Base-by-base conservation (phyloP, 2,797 vertebrate genomes). In the Sebastes oblongus region DNA sequence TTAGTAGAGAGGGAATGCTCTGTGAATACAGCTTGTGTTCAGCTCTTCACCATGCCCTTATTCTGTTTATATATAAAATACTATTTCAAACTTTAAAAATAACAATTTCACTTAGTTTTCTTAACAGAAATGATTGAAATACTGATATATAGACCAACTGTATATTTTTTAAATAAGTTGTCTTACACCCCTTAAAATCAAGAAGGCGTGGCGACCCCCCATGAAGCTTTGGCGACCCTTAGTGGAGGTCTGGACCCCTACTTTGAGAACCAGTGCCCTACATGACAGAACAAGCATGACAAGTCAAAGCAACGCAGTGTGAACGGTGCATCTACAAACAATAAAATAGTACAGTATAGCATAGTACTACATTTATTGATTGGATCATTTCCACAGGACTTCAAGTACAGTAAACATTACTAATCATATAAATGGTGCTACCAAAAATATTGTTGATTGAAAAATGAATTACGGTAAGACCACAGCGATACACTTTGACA, bases 301-400 rank as follows among this genome's bases (percentile, higher is more conserved):
- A 0, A 46, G 13, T 68, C 20, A 58, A 29, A 69, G 22, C 42
- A 25, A 16, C 68, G 30, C 52, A 54, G 2, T 39, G 5, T 64
- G 4, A 36, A 32, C 3, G 39, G 16, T 70, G 18, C 39, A 36
- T 29, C 54, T 36, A 12, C 32, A 69, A 72, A 55, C 29, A 73
- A 81, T 8, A 25, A 77, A 16, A 70, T 1, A 66, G 34, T 52
- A 61, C 62, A 58, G 36, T 8, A 20, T 39, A 20, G 30, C 67
- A 81, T 60, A 74, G 68, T 56, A 84, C 78, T 60, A 86, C 58
- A 85, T 94, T 95, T 93, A 94, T 93, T 94, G 70, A 83, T 70
- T 56, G 77, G 74, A 67, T 87, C 1, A 81, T 88, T 91, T 89
- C 62, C 60, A 86, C 87, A 91, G 67, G 82, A 89, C 61, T 56